Base-by-base conservation (phyloP, 2,113 vertebrate species). In the Phrynosoma platyrhinos region DNA sequence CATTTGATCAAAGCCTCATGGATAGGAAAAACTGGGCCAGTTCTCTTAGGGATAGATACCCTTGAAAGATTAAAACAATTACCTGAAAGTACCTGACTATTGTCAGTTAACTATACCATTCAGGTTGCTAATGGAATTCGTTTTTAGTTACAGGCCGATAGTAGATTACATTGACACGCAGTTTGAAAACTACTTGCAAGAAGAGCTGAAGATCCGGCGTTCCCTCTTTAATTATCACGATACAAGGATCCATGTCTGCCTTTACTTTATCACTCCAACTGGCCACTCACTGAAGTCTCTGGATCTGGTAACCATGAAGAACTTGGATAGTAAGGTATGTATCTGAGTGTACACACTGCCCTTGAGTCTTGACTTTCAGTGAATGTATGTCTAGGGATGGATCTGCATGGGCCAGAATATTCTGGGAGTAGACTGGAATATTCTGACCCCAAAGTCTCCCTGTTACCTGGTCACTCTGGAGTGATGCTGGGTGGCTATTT, bases 121-220 rank as follows among this genome's bases (percentile, higher is more conserved):
- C 94, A 91, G 88, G 75, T 96, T 96, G 93, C 95, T 97, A 95
- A 97, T 86, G 85, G 95, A 88, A 86, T 90, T 86, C 88, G 92
- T 97, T 91, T 97, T 91, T 97, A 99, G 99, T 97, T 99, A 99
- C 97, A 99, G 98, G 96, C 98, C 99, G 16, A 98, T 99, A 0
- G 98, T 99, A 20, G 98, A 99, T 94, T 99, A 99, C 97, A 99
- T 99, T 93, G 98, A 99, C 77, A 98, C 98, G 80, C 98, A 99
- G 97, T 99, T 99, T 96, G 99, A 99, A 95, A 99, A 97, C 91
- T 99, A 99, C 93, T 97, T 99, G 27, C 99, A 99, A 96, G 99
- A 99, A 52, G 99, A 99, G 94, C 95, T 99, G 95, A 99, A 99
- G 91, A 99, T 99, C 94, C 98, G 98, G n/a, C 98, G 99, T 1